Evolutionary conservation across 2,888 invertebrate genomes (phyloP), one percentile per base, ranked within the genome.

Genomic region (Volucella zonaria): DNA sequence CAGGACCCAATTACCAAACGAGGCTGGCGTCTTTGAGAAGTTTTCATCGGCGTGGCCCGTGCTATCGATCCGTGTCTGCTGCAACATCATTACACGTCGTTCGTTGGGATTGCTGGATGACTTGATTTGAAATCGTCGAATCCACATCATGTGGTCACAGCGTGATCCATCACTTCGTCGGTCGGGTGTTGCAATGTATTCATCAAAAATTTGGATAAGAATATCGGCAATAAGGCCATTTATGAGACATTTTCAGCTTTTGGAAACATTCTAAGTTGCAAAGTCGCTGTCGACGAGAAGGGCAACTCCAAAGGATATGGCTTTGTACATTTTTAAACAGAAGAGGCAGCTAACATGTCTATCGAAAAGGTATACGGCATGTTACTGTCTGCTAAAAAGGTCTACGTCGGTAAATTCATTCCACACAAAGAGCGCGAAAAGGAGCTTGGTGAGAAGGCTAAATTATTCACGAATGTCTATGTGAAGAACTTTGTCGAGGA

Each of bases 141-240:
- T 99, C 92, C 96, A 99, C 91, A 99, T 99, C 91, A 99, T 99
- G 99, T 99, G 99, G 99, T 99, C 99, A 86, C 99, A 99, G 93
- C 95, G 99, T 90, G 99, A 99, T 93, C 99, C 99, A 56, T 98
- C 98, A 43, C 94, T 99, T 86, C 95, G 99, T 89, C 98, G 98
- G 92, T 99, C 99, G 87, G 99, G 99, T 79, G 98, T 99, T 88
- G 99, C 86, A 99, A 99, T 93, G 98, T 99, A 86, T 99, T 99
- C 93, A 99, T 99, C 90, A 99, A 99, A 93, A 99, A 99, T 92
- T 93, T 99, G 92, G 98, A 99, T 92, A 99, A 98, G 92, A 95
- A 95, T 87, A 99, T 99, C 92, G 99, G 99, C 93, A 99, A 99
- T 93, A 99, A 99, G 93, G 98, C 99, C 82, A 97, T 99, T 95